phyloP scores from a whole-genome alignment of 2,113 vertebrate genomes.

The Amia ocellicauda region DNA sequence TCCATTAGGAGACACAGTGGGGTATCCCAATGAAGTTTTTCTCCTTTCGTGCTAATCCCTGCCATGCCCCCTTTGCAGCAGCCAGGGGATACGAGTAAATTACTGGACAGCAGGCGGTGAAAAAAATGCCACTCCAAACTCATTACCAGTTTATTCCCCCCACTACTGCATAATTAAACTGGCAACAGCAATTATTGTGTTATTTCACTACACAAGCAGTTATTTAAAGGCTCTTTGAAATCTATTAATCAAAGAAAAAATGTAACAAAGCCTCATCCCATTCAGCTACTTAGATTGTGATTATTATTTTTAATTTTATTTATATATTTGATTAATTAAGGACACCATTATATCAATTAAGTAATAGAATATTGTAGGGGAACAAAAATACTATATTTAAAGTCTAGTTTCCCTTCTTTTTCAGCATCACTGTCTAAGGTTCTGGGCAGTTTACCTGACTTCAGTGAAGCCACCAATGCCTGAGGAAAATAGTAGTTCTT shows the following conservation, averaged over 20 bases:
- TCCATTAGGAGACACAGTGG: conserved; percentile 57
- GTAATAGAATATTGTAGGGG: too few species aligned
- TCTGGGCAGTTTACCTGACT: too few species aligned
- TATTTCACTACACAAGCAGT: not conserved
- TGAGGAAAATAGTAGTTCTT: too few species aligned
- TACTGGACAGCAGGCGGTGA: conserved; percentile 4
- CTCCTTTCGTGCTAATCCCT: conserved; percentile 53
- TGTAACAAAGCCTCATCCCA: too few species aligned
- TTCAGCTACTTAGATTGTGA: too few species aligned
- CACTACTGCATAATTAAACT: not conserved
- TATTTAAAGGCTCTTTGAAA: not conserved
- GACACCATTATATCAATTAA: too few species aligned
- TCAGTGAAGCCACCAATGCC: too few species aligned
- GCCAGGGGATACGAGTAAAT: conserved; percentile 2
- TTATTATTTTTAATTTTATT: too few species aligned
- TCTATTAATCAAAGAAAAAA: not conserved
- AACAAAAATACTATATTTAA: too few species aligned
- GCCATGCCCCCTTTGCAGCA: not conserved
- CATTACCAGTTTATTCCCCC: conserved; percentile 15
- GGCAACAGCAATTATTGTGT: not conserved
- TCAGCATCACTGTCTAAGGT: too few species aligned
- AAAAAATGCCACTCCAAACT: not conserved
- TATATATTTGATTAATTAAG: too few species aligned
- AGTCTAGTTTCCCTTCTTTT: too few species aligned
- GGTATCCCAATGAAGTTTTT: conserved; percentile 56